Conservation (phyloP, 1,140 invertebrate species). For the Papilio glaucus region DNA sequence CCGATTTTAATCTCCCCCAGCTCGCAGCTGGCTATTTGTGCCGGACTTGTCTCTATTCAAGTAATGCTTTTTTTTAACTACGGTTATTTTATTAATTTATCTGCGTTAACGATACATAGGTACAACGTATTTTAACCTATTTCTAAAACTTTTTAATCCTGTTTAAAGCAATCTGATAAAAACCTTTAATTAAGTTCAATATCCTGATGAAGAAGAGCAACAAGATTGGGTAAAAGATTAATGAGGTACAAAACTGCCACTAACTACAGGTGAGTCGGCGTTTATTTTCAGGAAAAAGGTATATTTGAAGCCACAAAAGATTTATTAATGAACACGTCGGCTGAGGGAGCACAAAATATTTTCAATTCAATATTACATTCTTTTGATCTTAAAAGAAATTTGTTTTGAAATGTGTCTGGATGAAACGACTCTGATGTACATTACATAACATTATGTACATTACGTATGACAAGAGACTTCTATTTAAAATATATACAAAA, state of each 20-base stretch:
- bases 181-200: neutral
- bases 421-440: neutral
- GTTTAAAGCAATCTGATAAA: neutral
- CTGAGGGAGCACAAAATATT: neutral
- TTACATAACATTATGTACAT: neutral
- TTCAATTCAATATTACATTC: neutral
- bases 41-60: slow-evolving; percentile 91
- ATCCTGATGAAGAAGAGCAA: neutral
- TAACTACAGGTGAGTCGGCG: neutral
- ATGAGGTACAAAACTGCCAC: neutral
- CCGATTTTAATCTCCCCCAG: slow-evolving; percentile 96
- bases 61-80: slow-evolving; percentile 73
- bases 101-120: too few species aligned
- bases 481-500: neutral
- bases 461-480: neutral
- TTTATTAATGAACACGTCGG: slow-evolving; percentile 4
- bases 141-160: too few species aligned
- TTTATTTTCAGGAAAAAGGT: neutral
- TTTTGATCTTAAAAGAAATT: slow-evolving; percentile 10
- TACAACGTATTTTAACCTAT: too few species aligned
- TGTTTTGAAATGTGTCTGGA: neutral
- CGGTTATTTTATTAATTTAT: too few species aligned
- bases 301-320: slow-evolving; percentile 9
- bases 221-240: neutral
- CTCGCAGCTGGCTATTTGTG: slow-evolving; percentile 96